phyloP scores from a whole-genome alignment of 2,888 invertebrate species.

The Epinotia ramella region DNA sequence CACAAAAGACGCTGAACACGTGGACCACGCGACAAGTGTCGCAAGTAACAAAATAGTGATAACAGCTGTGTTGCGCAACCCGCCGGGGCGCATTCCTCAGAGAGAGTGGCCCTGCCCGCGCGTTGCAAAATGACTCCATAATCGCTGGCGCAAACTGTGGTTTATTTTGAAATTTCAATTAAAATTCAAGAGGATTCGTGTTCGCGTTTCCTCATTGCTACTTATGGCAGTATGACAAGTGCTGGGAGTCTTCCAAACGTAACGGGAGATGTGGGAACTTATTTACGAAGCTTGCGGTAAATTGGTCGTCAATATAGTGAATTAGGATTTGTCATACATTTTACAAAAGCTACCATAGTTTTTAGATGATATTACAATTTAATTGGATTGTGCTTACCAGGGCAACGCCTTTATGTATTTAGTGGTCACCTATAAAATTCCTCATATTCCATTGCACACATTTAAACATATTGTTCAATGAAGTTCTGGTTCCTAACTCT shows the following conservation, averaged over 20 bases:
- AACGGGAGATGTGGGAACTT: not conserved
- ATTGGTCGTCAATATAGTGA: not conserved
- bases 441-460: conserved; percentile 13
- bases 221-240: conserved; percentile 56
- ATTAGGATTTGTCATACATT: not conserved
- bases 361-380: too few relatives aligned
- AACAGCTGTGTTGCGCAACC: conserved; percentile 53
- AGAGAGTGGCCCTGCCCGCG: conserved; percentile 73
- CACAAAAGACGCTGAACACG: conserved; percentile 52
- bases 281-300: not conserved
- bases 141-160: conserved; percentile 67
- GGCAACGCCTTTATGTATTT: too few relatives aligned
- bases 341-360: not conserved
- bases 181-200: conserved; percentile 71
- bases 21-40: conserved; percentile 50
- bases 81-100: conserved; percentile 68
- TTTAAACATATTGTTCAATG: not conserved
- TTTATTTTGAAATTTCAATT: conserved; percentile 74
- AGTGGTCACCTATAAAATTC: not conserved
- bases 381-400: too few relatives aligned
- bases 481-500: conserved; percentile 2
- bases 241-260: conserved; percentile 29
- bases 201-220: conserved; percentile 62
- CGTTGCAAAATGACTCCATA: conserved; percentile 69
- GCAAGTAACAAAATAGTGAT: conserved; percentile 56